Evolutionary conservation across 2,888 invertebrate genomes (phyloP).

Genomic region (Diarsia rubi): DNA sequence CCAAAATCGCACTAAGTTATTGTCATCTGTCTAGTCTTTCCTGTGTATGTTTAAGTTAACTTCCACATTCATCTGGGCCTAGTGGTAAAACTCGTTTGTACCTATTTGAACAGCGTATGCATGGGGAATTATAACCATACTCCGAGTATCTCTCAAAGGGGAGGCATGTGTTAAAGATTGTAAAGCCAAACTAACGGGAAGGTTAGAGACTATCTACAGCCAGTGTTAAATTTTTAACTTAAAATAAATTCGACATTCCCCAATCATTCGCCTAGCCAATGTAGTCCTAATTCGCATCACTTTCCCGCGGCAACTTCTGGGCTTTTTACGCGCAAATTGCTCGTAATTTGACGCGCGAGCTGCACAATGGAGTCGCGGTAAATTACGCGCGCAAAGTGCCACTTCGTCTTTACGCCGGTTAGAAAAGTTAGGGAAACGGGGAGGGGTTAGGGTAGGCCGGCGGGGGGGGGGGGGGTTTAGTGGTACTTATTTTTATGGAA

Average conservation of each 20-base stretch:
- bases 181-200: not conserved
- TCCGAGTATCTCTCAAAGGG: not conserved
- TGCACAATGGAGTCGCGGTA: slow-evolving; percentile 64
- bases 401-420: slow-evolving; percentile 63
- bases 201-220: not conserved
- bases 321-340: slow-evolving; percentile 68
- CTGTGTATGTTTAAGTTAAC: too few relatives aligned
- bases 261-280: slow-evolving; percentile 56
- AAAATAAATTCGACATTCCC: slow-evolving; percentile 12
- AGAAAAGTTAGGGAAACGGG: slow-evolving; percentile 38
- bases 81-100: too few relatives aligned
- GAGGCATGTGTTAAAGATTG: not conserved
- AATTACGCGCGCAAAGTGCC: slow-evolving; percentile 66
- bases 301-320: slow-evolving; percentile 55
- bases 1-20: too few relatives aligned
- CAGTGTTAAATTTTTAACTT: not conserved
- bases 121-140: too few relatives aligned
- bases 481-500: slow-evolving; percentile 61
- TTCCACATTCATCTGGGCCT: too few relatives aligned
- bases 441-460: not conserved
- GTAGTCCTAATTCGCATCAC: slow-evolving; percentile 62
- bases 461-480: slow-evolving; percentile 35
- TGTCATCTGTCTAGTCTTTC: too few relatives aligned
- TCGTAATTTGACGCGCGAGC: slow-evolving; percentile 64
- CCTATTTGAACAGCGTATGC: too few relatives aligned